Evolutionary conservation across 2,888 invertebrate genomes (phyloP), one percentile per base, ranked within the genome.

Genomic region (Habroteleia sp.): DNA sequence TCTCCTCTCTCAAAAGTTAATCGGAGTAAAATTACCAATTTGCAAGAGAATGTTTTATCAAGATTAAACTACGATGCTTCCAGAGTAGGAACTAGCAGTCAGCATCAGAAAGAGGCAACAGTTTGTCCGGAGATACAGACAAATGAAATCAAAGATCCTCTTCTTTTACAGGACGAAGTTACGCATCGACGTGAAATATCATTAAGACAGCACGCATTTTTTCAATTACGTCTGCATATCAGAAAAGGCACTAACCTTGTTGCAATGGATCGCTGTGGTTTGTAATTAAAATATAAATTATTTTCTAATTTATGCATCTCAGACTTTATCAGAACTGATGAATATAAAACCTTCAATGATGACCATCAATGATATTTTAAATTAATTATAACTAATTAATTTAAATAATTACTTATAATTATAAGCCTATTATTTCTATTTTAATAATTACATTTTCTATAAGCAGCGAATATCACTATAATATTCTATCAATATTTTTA

Each of bases 241-340:
- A 94, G 95, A 84, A 92, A 95, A 85, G 98, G 98, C 77, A 93
- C 93, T 85, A 96, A 96, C 88, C 91, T 98, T 85, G 93, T 96
- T 65, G 95, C 97, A 71, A 96, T 96, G 93, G 98, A 98, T 89
- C 95, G 97, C 90, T 96, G 96, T 89, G 98, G 98, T 97, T 90
- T 91, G 91, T 35, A 16, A 33, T 10, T 35, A 35, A 14, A 35
- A 14, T 14, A 35, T 35, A 7, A 25, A 25, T 20, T 25, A 31
- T 31, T 31, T 10, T 31, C 10, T 31, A 31, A 31, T 1, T 20
- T 2, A 5, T 20, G 20, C 2, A 5, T 5, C 20, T 20, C 3
- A n/a, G n/a, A n/a, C n/a, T n/a, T n/a, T n/a, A n/a, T n/a, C n/a
- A n/a, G n/a, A n/a, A n/a, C n/a, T n/a, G n/a, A n/a, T n/a, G n/a